phyloP scores from a whole-genome alignment of 1,140 invertebrate genomes.

The Prorops nasuta region DNA sequence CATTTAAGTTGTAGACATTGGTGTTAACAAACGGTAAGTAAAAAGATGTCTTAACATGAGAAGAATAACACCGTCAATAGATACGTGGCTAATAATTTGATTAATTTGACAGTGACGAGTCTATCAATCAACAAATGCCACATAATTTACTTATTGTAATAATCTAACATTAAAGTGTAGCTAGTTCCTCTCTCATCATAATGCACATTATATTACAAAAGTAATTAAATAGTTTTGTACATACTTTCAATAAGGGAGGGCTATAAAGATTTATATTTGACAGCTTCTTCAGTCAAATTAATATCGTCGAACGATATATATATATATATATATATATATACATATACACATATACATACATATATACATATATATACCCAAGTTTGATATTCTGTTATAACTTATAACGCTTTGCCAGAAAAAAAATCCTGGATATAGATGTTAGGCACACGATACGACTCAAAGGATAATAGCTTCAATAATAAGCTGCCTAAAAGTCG shows the following conservation, averaged over 20 bases:
- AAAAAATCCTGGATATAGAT: not conserved
- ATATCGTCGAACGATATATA: not conserved
- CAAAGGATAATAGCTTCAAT: not conserved
- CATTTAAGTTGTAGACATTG: not conserved
- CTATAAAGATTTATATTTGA: constrained; percentile 5
- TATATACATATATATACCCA: not conserved
- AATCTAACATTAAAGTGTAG: too few species aligned
- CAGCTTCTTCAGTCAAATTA: not conserved
- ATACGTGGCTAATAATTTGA: not conserved
- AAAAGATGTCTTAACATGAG: not conserved
- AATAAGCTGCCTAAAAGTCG: not conserved
- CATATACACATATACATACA: not conserved
- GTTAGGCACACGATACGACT: not conserved
- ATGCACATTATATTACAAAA: constrained; percentile 35
- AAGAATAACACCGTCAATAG: not conserved
- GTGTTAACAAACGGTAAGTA: not conserved
- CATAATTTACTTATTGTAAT: too few species aligned
- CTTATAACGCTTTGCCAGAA: not conserved
- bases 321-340: not conserved
- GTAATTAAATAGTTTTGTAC: constrained; percentile 40
- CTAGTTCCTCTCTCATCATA: not conserved
- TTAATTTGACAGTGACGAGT: not conserved
- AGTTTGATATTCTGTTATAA: not conserved
- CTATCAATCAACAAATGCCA: not conserved
- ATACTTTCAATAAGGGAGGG: constrained; percentile 30